Base-by-base conservation (phyloP, 1,140 invertebrate species). In the Drosophila funebris region DNA sequence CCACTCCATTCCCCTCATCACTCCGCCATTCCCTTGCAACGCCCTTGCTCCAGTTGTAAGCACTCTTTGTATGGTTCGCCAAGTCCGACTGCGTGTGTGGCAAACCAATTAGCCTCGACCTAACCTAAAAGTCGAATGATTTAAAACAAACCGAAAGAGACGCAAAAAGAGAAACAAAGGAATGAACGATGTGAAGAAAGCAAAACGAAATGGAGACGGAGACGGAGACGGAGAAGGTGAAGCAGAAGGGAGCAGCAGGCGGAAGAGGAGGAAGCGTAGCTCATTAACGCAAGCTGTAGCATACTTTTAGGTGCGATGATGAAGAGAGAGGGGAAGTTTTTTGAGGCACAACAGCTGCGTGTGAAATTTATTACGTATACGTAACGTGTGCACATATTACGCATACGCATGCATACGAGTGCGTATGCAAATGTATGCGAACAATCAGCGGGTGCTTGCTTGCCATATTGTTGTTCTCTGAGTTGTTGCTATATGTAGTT, bases 391-490 rank as follows among this genome's bases (percentile, higher is more conserved):
- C 33, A 36, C 8, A 36, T 27, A 60, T 60, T 50, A 50, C 31
- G 43, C 11, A 54, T 63, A 54, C 37, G 37, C 16, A 29, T 31
- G 9, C 16, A 31, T 14, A 43, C n/a, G 14, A 27, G 3, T 22
- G 18, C 8, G 11, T 43, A 24, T 52, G 11, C 37, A 13, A 4
- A 13, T 52, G 33, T 36, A 31, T 61, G 31, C 9, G 31, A 54
- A 63, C 60, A 63, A 63, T 64, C 62, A 64, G 37, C 50, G 37
- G 39, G 18, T 46, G 50, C 36, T 54, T 9, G 13, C 14, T 6
- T 39, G n/a, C n/a, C n/a, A n/a, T 24, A 14, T 24, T 54, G 18
- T 13, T 33, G 6, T 48, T 24, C 22, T 24, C 22, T 2, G 4
- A 2, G 24, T 27, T 36, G 14, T n/a, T 39, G 13, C 16, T 11